Base-by-base conservation (phyloP, 2,888 invertebrate genomes). In the Halictus ligatus region DNA sequence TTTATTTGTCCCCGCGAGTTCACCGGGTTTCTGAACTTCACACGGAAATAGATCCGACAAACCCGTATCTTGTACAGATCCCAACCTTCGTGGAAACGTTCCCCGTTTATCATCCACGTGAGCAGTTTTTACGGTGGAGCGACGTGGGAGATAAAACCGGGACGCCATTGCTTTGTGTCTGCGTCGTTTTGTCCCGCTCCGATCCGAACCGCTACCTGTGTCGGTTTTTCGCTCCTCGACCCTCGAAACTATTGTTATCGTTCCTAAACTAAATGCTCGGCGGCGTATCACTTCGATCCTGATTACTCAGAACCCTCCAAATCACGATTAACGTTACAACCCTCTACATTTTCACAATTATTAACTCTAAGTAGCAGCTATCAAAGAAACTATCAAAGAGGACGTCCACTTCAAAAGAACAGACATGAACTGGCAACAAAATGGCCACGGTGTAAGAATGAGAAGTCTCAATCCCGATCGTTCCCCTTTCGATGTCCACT, bases 31-130 rank as follows among this genome's bases (percentile, higher is more conserved):
- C 43, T 75, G 35, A 76, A 81, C 75, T 43, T 48, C 75, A 76
- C 69, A 54, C 75, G 75, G 80, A 81, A 81, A 81, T 76, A 76
- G 80, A 81, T 43, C 69, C 40, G 69, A 43, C 75, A 40, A 54
- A 54, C 75, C 35, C 48, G 69, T 76, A 76, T 69, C 71, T 71
- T 71, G n/a, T 46, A 76, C 54, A 58, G 75, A 76, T 76, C 75
- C 50, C 35, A 71, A 60, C 58, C 35, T 54, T 71, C 69, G 58
- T 46, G 73, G 78, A 73, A 60, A 43, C 72, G 60, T 73, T 43
- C 40, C 71, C 67, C 54, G 71, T 78, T 71, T 78, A 78, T 78
- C 78, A 78, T 78, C 29, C 69, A 50, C 75, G 35, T 29, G 71
- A 75, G 69, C 48, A 60, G 60, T 80, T 69, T 75, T 75, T 40